A percentile compares a stretch with the other conserved stretches of the same genome.
phyloP scores from a whole-genome alignment of 2,888 invertebrate genomes.

The Nematopogon swammerdamellus region DNA sequence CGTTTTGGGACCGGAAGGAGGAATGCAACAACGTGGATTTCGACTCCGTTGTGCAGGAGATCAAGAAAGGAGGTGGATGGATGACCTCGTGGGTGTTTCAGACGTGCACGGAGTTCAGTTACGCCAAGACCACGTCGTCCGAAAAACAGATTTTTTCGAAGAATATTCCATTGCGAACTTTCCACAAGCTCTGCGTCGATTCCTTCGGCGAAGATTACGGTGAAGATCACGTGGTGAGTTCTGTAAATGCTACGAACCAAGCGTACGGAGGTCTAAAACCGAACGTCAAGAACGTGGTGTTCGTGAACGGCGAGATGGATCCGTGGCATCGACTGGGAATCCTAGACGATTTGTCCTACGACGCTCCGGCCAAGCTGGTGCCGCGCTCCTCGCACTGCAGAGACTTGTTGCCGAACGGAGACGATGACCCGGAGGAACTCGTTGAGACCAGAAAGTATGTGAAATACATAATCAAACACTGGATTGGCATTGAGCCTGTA shows the following conservation, averaged over 20 bases:
- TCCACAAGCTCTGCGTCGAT: constrained; percentile 31
- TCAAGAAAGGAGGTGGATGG: constrained; percentile 19
- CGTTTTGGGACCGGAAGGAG: constrained; percentile 18
- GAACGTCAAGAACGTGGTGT: constrained; percentile 52
- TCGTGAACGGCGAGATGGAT: constrained; percentile 57
- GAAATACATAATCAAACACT: constrained; percentile 32
- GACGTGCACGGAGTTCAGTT: constrained; percentile 76
- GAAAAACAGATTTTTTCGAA: constrained; percentile 56
- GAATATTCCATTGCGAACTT: constrained; percentile 37
- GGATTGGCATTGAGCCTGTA: constrained; percentile 35
- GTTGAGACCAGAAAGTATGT: constrained; percentile 29
- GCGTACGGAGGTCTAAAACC: constrained; percentile 45
- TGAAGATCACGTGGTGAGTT: constrained; percentile 26
- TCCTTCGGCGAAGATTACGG: constrained; percentile 37
- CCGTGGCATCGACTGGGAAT: constrained; percentile 57
- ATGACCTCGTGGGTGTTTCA: constrained; percentile 64
- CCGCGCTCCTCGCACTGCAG: constrained; percentile 30
- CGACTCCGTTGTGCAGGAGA: constrained; percentile 22
- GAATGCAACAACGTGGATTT: constrained; percentile 30
- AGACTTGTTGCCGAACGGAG: constrained; percentile 27
- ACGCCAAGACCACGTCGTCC: constrained; percentile 62
- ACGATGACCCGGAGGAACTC: constrained; percentile 28
- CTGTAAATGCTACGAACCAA: constrained; percentile 37
- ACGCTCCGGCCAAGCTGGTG: constrained; percentile 34
- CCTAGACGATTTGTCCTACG: constrained; percentile 33